Evolutionary conservation across 1,140 invertebrate species (phyloP), one percentile per base, ranked within the genome.

Genomic region (Eupeodes corollae): DNA sequence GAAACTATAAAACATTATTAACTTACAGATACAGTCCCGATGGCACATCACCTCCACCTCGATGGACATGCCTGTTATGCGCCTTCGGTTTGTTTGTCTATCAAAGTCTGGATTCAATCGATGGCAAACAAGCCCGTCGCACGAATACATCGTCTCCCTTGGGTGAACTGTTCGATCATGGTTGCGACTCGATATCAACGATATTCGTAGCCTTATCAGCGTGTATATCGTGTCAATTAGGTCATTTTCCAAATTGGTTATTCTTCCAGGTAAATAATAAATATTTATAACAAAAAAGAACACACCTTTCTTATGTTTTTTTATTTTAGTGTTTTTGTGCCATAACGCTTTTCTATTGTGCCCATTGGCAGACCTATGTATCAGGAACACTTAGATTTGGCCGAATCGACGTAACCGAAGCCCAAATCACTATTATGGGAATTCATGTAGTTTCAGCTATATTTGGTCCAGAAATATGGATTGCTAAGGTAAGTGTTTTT

Each of bases 281-380:
- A 12, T n/a, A 10, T 50, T 31, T 12, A 19, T 37, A 44, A 38
- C 10, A n/a, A 2, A 46, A 14, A 39, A 18, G 3, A 5, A 26
- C 16, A 16, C 38, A 35, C 32, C 41, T 32, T 5, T n/a, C n/a
- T n/a, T n/a, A 0, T 1, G 6, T 14, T 15, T 41, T 31, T 56
- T 51, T 40, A 30, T 75, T 77, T 44, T 68, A 87, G 77, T 91
- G 88, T 71, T 91, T 98, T 63, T 84, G 86, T 70, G 91, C 91
- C 13, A 87, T 94, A 70, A 85, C 86, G 12, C 70, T 98, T 41
- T 99, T 99, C 73, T 99, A 99, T 72, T 90, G 87, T 70, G 95
- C 96, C 2, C 97, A 99, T 71, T 99, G 96, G 97, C 94, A 98
- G 68, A 95, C 94, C 0, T 99, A 98, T 73, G 94, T 98, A 18